A percentile compares a stretch with the other conserved stretches of the same genome.
phyloP scores from a whole-genome alignment of 2,113 vertebrate species.

The Machaerirhynchus nigripectus region DNA sequence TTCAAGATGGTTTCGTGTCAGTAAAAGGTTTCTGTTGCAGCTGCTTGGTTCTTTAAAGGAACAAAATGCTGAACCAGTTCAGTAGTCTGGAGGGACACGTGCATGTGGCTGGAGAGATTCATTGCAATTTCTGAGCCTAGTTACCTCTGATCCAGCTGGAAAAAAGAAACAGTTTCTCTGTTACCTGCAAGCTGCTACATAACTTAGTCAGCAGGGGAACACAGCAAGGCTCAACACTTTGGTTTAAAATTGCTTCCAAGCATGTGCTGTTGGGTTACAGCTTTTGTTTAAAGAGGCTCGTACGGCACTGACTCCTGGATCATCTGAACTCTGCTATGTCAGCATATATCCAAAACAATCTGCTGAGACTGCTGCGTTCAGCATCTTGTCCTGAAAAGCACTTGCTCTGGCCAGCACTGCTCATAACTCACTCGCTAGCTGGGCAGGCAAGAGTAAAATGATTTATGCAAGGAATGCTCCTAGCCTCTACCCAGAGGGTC shows the following conservation, averaged over 20 bases:
- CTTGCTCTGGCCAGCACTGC: background rate
- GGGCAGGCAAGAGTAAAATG: background rate
- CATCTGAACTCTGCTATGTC: background rate
- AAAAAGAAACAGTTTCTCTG: background rate
- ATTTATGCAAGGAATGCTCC: background rate
- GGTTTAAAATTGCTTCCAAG: background rate
- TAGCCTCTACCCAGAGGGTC: background rate
- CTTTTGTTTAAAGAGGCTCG: background rate
- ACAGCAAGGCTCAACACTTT: background rate
- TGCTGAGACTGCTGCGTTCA: background rate
- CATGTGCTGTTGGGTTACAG: background rate
- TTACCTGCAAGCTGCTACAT: background rate
- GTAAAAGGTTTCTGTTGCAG: background rate
- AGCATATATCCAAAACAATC: background rate
- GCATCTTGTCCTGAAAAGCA: background rate
- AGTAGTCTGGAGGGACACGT: background rate
- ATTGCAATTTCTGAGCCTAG: background rate
- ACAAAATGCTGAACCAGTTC: background rate
- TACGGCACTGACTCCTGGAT: background rate
- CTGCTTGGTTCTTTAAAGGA: background rate
- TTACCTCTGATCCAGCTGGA: background rate
- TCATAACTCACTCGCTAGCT: background rate
- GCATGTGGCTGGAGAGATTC: background rate
- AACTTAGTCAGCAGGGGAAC: background rate
- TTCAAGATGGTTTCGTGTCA: background rate